phyloP scores from a whole-genome alignment of 2,113 vertebrate genomes.

The Collichthys lucidus region DNA sequence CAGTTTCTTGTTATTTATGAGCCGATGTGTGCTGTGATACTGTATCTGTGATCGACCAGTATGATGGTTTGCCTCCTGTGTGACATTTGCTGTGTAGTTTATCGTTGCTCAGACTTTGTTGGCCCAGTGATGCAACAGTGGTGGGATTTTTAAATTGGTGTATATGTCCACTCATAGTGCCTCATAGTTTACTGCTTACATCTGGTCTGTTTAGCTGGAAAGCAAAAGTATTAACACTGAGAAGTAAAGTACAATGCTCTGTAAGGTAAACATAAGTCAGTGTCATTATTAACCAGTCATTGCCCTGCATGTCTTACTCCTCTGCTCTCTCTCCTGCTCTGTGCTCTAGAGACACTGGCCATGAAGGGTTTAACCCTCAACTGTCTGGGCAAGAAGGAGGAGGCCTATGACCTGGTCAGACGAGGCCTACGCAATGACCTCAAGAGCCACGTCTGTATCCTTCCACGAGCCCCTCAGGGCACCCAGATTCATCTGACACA shows the following conservation, averaged over 20 bases:
- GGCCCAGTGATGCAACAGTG: not conserved
- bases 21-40: not conserved
- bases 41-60: not conserved
- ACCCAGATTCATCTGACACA: not conserved
- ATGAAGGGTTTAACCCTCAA: conserved; percentile 44
- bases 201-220: not conserved
- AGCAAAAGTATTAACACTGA: not conserved
- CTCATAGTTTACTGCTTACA: not conserved
- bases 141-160: not conserved
- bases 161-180: not conserved
- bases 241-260: not conserved
- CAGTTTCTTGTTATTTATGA: not conserved
- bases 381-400: conserved; percentile 41
- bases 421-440: conserved; percentile 42
- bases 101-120: not conserved
- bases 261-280: not conserved
- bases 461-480: not conserved
- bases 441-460: conserved; percentile 46
- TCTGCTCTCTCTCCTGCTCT: not conserved
- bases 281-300: not conserved
- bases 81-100: not conserved
- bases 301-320: not conserved
- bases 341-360: conserved; percentile 24
- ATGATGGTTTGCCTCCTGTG: not conserved
- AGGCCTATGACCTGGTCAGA: conserved; percentile 36